phyloP scores from a whole-genome alignment of 2,888 invertebrate species.

The Temnothorax ravouxi region DNA sequence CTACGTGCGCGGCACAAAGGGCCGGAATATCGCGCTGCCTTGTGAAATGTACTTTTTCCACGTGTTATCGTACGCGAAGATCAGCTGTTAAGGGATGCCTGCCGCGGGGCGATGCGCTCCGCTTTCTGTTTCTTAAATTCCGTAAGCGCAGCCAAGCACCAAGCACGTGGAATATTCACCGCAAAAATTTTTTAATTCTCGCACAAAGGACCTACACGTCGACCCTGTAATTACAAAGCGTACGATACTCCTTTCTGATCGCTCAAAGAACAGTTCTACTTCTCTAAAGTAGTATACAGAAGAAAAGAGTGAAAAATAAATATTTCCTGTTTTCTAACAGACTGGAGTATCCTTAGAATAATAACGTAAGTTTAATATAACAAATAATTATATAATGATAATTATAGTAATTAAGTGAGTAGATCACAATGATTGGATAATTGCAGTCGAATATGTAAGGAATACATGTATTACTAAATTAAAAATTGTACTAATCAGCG shows the following conservation, averaged over 20 bases:
- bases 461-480: not conserved
- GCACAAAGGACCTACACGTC: not conserved
- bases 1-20: slow-evolving; percentile 46
- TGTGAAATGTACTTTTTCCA: slow-evolving; percentile 54
- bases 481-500: slow-evolving; percentile 1
- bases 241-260: not conserved
- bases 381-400: too few species aligned
- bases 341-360: not conserved
- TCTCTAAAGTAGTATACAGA: not conserved
- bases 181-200: not conserved
- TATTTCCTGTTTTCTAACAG: not conserved
- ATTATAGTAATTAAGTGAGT: too few species aligned
- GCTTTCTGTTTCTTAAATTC: slow-evolving; percentile 18
- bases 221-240: slow-evolving; percentile 1
- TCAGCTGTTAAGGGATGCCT: slow-evolving; percentile 44
- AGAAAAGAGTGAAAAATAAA: not conserved
- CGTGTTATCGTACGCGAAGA: slow-evolving; percentile 40
- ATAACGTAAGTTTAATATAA: not conserved
- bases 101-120: slow-evolving; percentile 21
- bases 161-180: not conserved
- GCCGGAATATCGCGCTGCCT: slow-evolving; percentile 35
- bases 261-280: not conserved
- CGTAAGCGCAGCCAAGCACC: not conserved
- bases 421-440: too few species aligned
- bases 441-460: too few species aligned